These are phyloP conservation scores for Noctua janthina DNA, from an alignment of 2,888 invertebrate species.

Conservation along the genomic window DNA sequence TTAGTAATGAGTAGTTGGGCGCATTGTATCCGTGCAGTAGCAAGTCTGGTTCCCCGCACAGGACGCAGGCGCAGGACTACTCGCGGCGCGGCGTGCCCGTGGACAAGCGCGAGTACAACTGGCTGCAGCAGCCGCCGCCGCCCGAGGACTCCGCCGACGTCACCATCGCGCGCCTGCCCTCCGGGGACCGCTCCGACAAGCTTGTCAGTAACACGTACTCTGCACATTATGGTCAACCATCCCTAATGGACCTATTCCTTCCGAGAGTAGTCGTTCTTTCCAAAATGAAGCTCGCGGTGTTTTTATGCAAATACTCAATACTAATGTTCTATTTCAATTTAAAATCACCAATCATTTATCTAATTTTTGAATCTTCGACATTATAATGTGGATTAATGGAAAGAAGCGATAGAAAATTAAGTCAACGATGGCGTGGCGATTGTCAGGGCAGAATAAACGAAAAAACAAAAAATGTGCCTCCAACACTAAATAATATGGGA, in stretches of 20 bases:
- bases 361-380: not conserved
- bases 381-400: not conserved
- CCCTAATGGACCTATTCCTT: no score
- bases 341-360: not conserved
- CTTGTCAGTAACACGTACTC: slow-evolving; percentile 84
- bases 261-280: no score
- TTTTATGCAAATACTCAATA: not conserved
- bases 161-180: slow-evolving; percentile 95
- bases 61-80: slow-evolving; percentile 96
- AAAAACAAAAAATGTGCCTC: not conserved
- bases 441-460: not conserved
- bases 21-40: not conserved
- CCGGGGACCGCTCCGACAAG: slow-evolving; percentile 96
- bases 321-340: not conserved
- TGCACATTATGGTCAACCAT: no score
- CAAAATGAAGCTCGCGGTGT: no score
- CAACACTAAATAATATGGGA: not conserved
- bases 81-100: slow-evolving; percentile 97
- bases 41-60: not conserved
- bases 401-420: not conserved
- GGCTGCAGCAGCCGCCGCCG: slow-evolving; percentile 98
- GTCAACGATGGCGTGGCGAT: not conserved
- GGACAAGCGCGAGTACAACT: slow-evolving; percentile 97
- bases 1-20: not conserved
- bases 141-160: slow-evolving; percentile 97